Base-by-base conservation (phyloP, 2,797 vertebrate species). In the Sebastes wilsoni region DNA sequence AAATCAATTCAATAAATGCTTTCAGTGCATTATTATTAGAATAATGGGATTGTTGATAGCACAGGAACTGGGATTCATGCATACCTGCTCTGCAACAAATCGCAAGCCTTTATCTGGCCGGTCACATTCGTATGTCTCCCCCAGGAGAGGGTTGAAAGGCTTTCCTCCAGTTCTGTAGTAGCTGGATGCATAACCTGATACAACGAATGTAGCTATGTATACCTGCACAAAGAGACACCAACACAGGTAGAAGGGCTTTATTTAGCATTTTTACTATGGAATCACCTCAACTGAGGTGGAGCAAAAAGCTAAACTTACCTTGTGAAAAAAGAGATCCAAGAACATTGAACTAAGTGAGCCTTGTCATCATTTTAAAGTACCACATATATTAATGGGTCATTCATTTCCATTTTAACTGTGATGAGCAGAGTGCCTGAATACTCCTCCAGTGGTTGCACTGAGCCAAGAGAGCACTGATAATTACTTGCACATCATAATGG, bases 121-220 rank as follows among this genome's bases (percentile, higher is more conserved):
- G 61, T 98, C 91, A 88, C 97, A 98, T 94, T 99, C 99, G 1
- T 97, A 99, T 0, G 98, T 99, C 92, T 99, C 98, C 83, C 98
- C 99, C 60, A 99, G 95, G 66, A 99, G 94, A 0, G 99, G 99
- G 88, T 99, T 99, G 89, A 99, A 99, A 27, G 99, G 99, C 81
- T 99, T 99, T 86, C 98, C 98, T 65, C 97, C 98, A 4, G 98
- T 98, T 89, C 99, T 93, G 95, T 97, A 98, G 94, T 97, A 98
- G 95, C 97, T 99, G 75, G 98, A 97, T 1, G 98, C 97, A 34
- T 99, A 99, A 0, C 97, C 97, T 1, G 99, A 99, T 42, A 98
- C 95, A 2, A 98, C 97, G 76, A 99, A 99, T 1, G 98, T 97
- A 60, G 99, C 97, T 58, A 99, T 95, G 55, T 98, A 99, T 11